Evolutionary conservation across 2,113 vertebrate species (phyloP).

Genomic region (Pteropus alecto): DNA sequence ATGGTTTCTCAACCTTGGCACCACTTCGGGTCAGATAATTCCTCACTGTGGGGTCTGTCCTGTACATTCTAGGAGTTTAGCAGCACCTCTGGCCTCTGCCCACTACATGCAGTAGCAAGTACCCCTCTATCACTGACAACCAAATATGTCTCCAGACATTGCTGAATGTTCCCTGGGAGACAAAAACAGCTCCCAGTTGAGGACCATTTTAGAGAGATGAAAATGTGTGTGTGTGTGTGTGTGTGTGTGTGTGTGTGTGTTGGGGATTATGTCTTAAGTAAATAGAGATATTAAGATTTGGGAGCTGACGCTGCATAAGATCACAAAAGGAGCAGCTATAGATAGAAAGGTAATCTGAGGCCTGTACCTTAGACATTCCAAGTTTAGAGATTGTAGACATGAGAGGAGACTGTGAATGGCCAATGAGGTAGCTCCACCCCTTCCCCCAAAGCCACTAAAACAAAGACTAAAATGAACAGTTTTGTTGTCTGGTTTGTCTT

Average conservation of each 20-base stretch:
- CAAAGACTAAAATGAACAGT: background rate
- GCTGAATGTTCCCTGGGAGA: background rate
- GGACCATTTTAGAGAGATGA: background rate
- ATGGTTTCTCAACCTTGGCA: background rate
- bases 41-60: background rate
- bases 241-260: background rate
- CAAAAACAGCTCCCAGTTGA: background rate
- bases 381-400: background rate
- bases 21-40: background rate
- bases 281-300: background rate
- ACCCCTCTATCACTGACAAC: background rate
- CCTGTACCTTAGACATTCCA: background rate
- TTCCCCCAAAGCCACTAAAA: background rate
- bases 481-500: background rate
- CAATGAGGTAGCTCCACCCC: background rate
- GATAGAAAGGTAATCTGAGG: background rate
- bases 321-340: background rate
- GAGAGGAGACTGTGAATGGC: background rate
- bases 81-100: background rate
- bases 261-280: background rate
- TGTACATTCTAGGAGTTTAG: background rate
- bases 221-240: background rate
- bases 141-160: background rate
- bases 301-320: background rate
- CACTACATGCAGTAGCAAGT: background rate